Evolutionary conservation across 2,113 vertebrate genomes (phyloP).

Genomic region (Sula dactylatra): DNA sequence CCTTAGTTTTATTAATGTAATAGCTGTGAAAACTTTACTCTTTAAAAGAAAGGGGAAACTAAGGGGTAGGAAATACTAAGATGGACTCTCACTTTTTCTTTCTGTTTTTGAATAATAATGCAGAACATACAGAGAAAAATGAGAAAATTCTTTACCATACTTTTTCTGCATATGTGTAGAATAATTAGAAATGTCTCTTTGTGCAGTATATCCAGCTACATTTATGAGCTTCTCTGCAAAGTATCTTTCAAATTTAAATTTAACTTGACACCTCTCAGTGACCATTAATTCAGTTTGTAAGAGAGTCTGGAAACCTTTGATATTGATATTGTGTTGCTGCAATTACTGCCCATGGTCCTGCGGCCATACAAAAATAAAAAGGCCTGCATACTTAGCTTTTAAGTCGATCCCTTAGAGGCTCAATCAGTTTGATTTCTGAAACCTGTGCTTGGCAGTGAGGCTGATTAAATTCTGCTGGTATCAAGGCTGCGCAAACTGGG

Average conservation of each 20-base stretch:
- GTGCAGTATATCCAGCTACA: not conserved
- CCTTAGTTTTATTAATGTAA: not conserved
- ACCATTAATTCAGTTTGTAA: slow-evolving; percentile 29
- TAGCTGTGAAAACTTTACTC: not conserved
- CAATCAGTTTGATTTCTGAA: slow-evolving; percentile 54
- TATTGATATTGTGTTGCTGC: slow-evolving; percentile 5
- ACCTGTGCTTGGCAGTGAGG: slow-evolving; percentile 1
- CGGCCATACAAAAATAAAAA: slow-evolving; percentile 27
- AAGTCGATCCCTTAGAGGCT: slow-evolving; percentile 35
- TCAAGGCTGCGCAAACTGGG: not conserved
- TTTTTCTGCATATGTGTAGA: not conserved
- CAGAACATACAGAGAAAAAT: not conserved
- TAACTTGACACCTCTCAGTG: slow-evolving; percentile 3
- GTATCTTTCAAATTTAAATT: slow-evolving; percentile 7
- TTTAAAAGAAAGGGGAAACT: not conserved
- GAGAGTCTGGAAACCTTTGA: slow-evolving; percentile 20
- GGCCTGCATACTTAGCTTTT: slow-evolving; percentile 26
- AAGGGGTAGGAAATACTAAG: not conserved
- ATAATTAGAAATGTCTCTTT: not conserved
- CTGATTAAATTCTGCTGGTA: slow-evolving; percentile 36
- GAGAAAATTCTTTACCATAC: not conserved
- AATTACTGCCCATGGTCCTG: slow-evolving; percentile 10
- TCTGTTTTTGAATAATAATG: not conserved
- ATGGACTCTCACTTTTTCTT: not conserved
- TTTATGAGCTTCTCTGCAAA: not conserved